These are phyloP conservation scores for Cromileptes altivelis DNA, from an alignment of 2,113 vertebrate species.

Conservation along the genomic window DNA sequence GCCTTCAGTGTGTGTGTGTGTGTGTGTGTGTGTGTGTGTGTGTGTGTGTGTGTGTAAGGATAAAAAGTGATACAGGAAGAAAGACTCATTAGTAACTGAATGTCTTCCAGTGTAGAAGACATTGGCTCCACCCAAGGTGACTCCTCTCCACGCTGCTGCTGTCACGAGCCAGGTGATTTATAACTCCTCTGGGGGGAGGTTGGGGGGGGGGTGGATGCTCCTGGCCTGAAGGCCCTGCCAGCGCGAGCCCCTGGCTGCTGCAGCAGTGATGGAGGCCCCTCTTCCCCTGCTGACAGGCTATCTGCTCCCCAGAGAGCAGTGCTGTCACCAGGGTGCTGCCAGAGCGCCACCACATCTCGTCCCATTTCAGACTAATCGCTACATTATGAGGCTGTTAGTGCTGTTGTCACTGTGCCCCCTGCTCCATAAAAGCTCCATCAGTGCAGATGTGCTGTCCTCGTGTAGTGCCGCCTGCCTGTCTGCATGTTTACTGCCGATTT, in stretches of 20 bases:
- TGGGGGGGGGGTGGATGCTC: constrained; percentile 14
- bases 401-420: constrained; percentile 37
- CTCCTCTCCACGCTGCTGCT: constrained; percentile 57
- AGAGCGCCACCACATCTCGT: constrained; percentile 29
- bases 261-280: constrained; percentile 51
- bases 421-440: constrained; percentile 67
- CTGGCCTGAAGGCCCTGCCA: constrained; percentile 44
- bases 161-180: constrained; percentile 72
- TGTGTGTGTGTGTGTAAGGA: constrained; percentile 19
- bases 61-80: constrained; percentile 35
- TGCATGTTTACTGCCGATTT: constrained; percentile 41
- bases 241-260: constrained; percentile 34
- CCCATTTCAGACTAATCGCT: constrained; percentile 66
- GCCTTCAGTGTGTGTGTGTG: neutral
- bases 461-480: constrained; percentile 25
- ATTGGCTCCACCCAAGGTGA: constrained; percentile 73
- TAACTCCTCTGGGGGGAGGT: constrained; percentile 44
- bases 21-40: neutral
- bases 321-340: constrained; percentile 60
- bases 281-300: constrained; percentile 42
- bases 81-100: constrained; percentile 47
- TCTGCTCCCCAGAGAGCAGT: constrained; percentile 31
- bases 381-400: constrained; percentile 70
- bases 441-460: constrained; percentile 20
- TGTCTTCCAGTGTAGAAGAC: constrained; percentile 39